Evolutionary conservation across 2,113 vertebrate species (phyloP).

Genomic region (Calypte anna): DNA sequence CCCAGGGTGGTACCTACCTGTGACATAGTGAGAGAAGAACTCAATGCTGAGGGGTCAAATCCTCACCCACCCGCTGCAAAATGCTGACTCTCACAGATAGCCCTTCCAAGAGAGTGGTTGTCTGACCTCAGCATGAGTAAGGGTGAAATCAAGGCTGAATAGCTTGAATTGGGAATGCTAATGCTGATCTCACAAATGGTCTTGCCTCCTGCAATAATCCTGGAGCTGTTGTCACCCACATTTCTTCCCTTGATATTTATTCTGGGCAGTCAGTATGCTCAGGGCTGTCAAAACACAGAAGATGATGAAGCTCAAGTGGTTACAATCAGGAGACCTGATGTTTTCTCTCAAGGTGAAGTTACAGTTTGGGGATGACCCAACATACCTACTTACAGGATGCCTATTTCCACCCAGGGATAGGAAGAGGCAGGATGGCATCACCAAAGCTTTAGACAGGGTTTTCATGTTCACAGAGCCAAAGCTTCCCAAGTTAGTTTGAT

Average conservation of each 20-base stretch:
- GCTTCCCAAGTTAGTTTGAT: fast-evolving
- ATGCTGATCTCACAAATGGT: background rate
- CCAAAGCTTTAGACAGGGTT: fast-evolving
- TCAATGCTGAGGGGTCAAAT: fast-evolving
- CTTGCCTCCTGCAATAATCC: background rate
- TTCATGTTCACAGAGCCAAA: background rate
- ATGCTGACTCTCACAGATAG: background rate
- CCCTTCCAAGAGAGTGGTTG: fast-evolving
- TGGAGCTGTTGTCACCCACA: background rate
- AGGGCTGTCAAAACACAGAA: background rate
- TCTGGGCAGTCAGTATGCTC: background rate
- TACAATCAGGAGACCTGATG: background rate
- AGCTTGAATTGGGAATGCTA: background rate
- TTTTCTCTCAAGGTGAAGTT: background rate
- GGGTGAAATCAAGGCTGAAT: background rate
- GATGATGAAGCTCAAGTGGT: background rate
- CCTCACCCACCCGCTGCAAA: background rate
- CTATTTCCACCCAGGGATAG: background rate
- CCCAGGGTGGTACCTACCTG: background rate
- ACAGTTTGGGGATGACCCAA: background rate
- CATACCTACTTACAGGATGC: background rate
- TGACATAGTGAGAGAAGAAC: background rate
- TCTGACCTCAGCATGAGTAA: background rate
- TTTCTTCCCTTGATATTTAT: background rate
- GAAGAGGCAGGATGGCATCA: no score